These are phyloP conservation scores for Phaenicophaeus curvirostris DNA, from an alignment of 2,797 vertebrate species.

Conservation along the genomic window DNA sequence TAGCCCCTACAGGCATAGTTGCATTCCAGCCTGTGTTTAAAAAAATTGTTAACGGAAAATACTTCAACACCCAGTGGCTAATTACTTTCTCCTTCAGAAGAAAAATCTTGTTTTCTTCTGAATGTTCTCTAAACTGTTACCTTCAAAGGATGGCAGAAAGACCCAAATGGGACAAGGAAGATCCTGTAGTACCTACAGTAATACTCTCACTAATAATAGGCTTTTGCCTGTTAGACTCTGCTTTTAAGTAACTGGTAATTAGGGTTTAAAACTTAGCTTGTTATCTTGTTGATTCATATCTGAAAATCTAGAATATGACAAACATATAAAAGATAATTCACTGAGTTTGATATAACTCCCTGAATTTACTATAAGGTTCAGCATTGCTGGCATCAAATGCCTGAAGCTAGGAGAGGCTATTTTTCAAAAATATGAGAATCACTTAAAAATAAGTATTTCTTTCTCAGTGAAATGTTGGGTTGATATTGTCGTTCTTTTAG, in stretches of 20 bases:
- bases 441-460: neutral
- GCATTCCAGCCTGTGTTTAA: neutral
- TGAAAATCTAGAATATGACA: neutral
- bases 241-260: neutral
- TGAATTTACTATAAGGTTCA: neutral
- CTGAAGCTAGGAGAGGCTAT: neutral
- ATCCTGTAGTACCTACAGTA: neutral
- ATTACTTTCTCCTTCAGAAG: slow-evolving; percentile 1
- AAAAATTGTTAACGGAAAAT: slow-evolving; percentile 30
- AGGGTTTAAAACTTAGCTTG: neutral
- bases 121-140: neutral
- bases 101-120: neutral
- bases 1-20: neutral
- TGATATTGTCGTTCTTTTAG: neutral
- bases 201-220: neutral
- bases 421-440: neutral
- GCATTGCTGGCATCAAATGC: neutral
- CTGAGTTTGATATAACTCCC: neutral
- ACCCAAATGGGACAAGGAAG: neutral
- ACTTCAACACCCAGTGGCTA: neutral
- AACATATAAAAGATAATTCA: neutral
- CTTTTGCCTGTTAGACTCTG: neutral
- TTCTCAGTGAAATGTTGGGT: neutral
- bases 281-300: neutral
- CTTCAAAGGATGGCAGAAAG: neutral